phyloP scores from a whole-genome alignment of 2,113 vertebrate species.

The Nothocercus nigrocapillus region DNA sequence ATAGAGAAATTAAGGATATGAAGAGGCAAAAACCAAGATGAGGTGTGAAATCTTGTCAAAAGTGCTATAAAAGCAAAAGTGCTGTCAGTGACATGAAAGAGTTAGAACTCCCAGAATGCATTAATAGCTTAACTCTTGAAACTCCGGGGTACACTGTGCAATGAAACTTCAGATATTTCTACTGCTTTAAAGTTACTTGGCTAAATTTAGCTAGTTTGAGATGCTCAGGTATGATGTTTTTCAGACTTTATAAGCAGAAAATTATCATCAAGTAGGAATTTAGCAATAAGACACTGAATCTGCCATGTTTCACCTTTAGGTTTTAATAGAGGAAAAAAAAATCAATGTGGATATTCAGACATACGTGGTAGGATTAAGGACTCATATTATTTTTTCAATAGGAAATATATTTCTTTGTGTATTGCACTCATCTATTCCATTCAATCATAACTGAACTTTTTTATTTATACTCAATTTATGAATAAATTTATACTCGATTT shows the following conservation, averaged over 20 bases:
- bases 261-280: background rate
- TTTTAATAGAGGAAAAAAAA: background rate
- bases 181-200: background rate
- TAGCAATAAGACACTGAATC: background rate
- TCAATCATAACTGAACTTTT: slow-evolving; percentile 13
- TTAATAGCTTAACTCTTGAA: slow-evolving; percentile 34
- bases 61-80: background rate
- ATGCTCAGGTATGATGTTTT: slow-evolving; percentile 24
- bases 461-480: slow-evolving; percentile 22
- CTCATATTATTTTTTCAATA: background rate
- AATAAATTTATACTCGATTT: slow-evolving; percentile 24
- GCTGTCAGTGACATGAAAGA: background rate
- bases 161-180: slow-evolving; percentile 21
- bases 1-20: slow-evolving; percentile 49
- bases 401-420: background rate
- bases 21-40: slow-evolving; percentile 31
- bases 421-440: slow-evolving; percentile 24
- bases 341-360: background rate
- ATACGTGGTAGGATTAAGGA: background rate
- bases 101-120: background rate
- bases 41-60: slow-evolving; percentile 36
- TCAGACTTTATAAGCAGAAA: slow-evolving; percentile 4
- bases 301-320: background rate
- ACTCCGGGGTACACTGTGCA: background rate
- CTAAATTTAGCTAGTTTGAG: slow-evolving; percentile 38